Base-by-base conservation (phyloP, 2,888 invertebrate genomes). In the Pseudanteris insignis region DNA sequence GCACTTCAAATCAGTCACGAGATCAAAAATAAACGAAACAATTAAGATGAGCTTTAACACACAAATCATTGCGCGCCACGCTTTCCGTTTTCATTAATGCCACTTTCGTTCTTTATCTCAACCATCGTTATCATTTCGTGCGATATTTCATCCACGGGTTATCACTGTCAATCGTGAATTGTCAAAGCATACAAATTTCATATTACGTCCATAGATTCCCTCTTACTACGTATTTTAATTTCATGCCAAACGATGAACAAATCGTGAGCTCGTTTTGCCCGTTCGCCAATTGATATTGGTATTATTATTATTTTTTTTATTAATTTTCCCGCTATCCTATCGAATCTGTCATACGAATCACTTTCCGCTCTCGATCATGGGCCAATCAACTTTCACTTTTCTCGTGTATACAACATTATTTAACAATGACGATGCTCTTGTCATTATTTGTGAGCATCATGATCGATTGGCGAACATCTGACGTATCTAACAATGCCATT, bases 381-480 rank as follows among this genome's bases (percentile, higher is more conserved):
- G 29, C 46, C 54, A 64, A 61, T 64, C 55, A 53, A 64, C 66
- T 66, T 66, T 66, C 66, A 59, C 64, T 62, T 44, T 50, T 64
- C 58, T n/a, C 47, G 32, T 36, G 47, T 18, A 53, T 32, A 53
- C 44, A 24, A 58, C 61, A 64, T 64, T 61, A 59, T 64, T 58
- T 54, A 63, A 61, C 60, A 58, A 61, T 58, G 58, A 60, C 57
- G 54, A 50, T 33, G 50, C 44, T 34, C 34, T 65, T 60, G 51
- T 57, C 50, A 63, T 61, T 46, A 60, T 60, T 63, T 63, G 55
- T 54, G 38, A 18, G 12, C 36, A 38, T 26, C 47, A 58, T 47
- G 55, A 50, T 59, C 36, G 51, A 55, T 46, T 40, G 37, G 28
- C 54, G 33, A 53, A 57, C 40, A 21, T 40, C 34, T 44, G 50